phyloP scores from a whole-genome alignment of 2,797 vertebrate species.

The Sebastes miniatus region DNA sequence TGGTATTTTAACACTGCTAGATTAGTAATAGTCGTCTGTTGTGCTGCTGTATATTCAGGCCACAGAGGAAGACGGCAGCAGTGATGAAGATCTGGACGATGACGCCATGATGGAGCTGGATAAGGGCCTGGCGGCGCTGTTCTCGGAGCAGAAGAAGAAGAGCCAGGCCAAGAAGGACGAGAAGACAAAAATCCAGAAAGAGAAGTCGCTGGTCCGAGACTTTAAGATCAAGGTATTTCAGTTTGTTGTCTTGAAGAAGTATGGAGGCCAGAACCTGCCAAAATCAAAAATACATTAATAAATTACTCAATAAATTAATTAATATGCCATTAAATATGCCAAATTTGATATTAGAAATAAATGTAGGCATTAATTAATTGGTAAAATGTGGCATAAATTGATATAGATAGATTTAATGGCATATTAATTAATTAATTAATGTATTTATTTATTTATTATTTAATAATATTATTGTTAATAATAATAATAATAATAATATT shows the following conservation, averaged over 20 bases:
- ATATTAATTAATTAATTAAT: too few relatives aligned
- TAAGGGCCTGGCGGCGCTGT: conserved; percentile 86
- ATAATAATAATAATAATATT: too few relatives aligned
- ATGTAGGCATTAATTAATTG: too few relatives aligned
- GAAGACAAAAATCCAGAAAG: conserved; percentile 84
- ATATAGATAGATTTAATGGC: too few relatives aligned
- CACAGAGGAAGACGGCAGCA: conserved; percentile 78
- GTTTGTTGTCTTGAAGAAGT: too few relatives aligned
- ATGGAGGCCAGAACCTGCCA: too few relatives aligned
- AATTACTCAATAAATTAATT: too few relatives aligned
- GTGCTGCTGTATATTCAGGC: conserved; percentile 48
- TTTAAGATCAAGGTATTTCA: conserved; percentile 89
- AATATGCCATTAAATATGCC: fast-evolving
- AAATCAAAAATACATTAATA: too few relatives aligned
- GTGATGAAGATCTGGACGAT: conserved; percentile 91
- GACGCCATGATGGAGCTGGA: conserved; percentile 96
- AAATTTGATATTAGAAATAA: too few relatives aligned
- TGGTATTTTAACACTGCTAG: neutral
- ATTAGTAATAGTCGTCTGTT: neutral
- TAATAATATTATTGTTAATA: too few relatives aligned
- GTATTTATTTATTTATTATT: too few relatives aligned
- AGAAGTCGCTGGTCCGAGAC: conserved; percentile 87
- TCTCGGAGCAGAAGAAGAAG: conserved; percentile 92
- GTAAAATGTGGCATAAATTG: too few relatives aligned
- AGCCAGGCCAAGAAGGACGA: conserved; percentile 89